Evolutionary conservation across 1,140 invertebrate genomes (phyloP), one percentile per base, ranked within the genome.

Genomic region (Chionoecetes opilio): DNA sequence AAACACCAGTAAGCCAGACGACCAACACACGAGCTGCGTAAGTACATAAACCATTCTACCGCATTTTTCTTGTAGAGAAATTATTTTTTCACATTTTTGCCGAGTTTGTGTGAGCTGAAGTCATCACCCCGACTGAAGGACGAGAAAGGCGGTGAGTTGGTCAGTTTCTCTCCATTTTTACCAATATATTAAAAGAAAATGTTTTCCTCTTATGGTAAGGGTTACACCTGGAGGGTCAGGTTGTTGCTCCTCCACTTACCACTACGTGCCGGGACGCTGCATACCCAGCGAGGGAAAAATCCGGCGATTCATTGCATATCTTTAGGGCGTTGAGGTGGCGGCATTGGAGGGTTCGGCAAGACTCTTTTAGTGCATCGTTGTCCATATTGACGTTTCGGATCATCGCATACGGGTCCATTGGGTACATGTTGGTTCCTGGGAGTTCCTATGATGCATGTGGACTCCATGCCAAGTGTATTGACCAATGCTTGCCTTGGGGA

Each of bases 381-480:
- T 75, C 63, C 63, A 75, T 75, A 75, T 75, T 75, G 63, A 75
- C 63, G 63, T 75, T 75, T n/a, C 63, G 63, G 21, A 75, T 75
- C 63, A 75, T n/a, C 63, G 63, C 21, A 26, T 75, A 26, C 1
- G 63, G 63, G 21, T 75, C 63, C 21, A 26, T n/a, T 26, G 63
- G 63, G 21, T 53, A 14, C 46, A 11, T 17, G 9, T 9, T 1
- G 8, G 21, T 53, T 53, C 63, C 63, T 75, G 63, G 63, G 21
- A 8, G 63, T n/a, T 75, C 26, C 11, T n/a, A 5, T n/a, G 63
- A 75, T 75, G 21, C 46, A 75, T 75, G 63, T 53, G 46, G 46
- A 17, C 21, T 53, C 46, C 46, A 53, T 75, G 21, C 21, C n/a
- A n/a, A n/a, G 6, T 17, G 63, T 75, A 21, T 17, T 26, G 63